A percentile compares a stretch with the other conserved stretches of the same genome.
These are phyloP conservation scores for Samia ricini DNA, from an alignment of 1,140 invertebrate species.

Conservation along the genomic window DNA sequence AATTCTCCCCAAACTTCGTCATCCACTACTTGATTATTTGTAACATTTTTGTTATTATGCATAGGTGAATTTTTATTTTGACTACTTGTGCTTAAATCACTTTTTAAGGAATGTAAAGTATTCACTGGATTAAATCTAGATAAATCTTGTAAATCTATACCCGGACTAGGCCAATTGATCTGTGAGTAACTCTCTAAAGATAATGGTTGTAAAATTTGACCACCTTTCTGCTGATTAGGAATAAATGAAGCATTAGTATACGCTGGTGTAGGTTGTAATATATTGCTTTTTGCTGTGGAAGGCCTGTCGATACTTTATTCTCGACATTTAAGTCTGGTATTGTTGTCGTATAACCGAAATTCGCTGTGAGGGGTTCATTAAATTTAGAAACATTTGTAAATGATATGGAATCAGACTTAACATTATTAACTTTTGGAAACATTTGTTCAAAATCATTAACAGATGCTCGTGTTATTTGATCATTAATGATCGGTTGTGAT, in stretches of 20 bases:
- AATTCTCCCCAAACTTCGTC: constrained; percentile 81
- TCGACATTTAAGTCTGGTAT: constrained; percentile 9
- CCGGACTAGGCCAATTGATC: constrained; percentile 83
- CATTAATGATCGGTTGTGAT: constrained; percentile 1
- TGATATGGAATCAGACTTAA: constrained; percentile 41
- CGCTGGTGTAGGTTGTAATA: constrained; percentile 49
- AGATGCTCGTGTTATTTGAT: constrained; percentile 5
- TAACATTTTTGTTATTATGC: constrained; percentile 38
- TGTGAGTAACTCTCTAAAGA: constrained; percentile 75
- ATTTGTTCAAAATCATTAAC: constrained; percentile 19
- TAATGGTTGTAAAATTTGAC: constrained; percentile 72
- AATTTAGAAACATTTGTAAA: constrained; percentile 17
- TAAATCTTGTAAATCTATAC: constrained; percentile 81
- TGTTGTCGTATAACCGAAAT: constrained; percentile 18
- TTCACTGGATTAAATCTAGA: constrained; percentile 77
- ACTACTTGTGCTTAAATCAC: constrained; percentile 41
- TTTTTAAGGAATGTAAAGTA: constrained; percentile 65
- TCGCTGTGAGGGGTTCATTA: constrained; percentile 24
- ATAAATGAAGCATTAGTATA: constrained; percentile 22
- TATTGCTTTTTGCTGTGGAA: constrained; percentile 16
- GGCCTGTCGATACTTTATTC: constrained; percentile 6
- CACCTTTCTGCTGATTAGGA: constrained; percentile 48
- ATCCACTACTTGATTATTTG: constrained; percentile 54
- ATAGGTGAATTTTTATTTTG: constrained; percentile 51
- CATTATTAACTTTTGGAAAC: constrained; percentile 25